These are phyloP conservation scores for Agapornis canus DNA, from an alignment of 2,797 vertebrate species.

Conservation along the genomic window DNA sequence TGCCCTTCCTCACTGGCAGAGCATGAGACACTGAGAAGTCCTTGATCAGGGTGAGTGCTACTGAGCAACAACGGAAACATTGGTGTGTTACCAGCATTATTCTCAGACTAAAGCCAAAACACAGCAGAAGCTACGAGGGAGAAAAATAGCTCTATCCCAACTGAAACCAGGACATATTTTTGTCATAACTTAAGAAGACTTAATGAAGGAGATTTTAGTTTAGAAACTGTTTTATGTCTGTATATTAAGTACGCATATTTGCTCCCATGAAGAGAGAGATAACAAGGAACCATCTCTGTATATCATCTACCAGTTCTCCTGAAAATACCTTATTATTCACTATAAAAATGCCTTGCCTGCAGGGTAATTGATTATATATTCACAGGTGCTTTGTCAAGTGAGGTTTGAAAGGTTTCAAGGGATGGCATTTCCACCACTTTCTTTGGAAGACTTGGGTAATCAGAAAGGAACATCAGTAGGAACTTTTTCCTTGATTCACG, in stretches of 20 bases:
- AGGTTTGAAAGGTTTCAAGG: background rate
- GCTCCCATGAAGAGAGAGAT: background rate
- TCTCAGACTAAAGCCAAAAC: background rate
- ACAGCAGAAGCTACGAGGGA: background rate
- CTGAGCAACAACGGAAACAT: background rate
- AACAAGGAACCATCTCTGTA: background rate
- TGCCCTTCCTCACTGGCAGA: background rate
- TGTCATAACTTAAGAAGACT: background rate
- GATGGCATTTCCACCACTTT: background rate
- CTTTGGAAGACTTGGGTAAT: background rate
- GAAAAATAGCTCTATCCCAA: background rate
- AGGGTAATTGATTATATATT: background rate
- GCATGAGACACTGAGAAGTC: background rate
- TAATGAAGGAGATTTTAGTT: background rate
- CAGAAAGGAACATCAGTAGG: background rate
- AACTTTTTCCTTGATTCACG: background rate
- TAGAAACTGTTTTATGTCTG: background rate
- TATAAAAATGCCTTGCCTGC: background rate
- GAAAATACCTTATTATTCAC: background rate
- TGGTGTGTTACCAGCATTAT: background rate
- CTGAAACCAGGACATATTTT: background rate
- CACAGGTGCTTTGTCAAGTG: background rate
- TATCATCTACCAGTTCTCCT: background rate
- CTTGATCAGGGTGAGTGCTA: background rate
- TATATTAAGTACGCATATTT: background rate